These are phyloP conservation scores for Sebastes cheni DNA, from an alignment of 2,797 vertebrate genomes.

Conservation along the genomic window DNA sequence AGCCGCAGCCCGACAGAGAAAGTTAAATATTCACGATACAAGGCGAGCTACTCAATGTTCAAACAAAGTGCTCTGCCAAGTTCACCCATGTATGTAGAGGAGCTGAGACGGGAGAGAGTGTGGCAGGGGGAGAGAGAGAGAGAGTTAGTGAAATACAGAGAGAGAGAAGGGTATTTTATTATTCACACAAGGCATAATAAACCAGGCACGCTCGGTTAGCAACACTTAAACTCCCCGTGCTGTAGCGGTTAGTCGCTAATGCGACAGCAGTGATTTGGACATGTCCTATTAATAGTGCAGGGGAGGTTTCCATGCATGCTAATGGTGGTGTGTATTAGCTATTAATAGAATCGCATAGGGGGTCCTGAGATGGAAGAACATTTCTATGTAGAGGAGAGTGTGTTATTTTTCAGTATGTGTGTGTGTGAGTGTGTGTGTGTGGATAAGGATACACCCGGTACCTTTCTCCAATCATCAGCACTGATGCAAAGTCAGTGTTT, in stretches of 20 bases:
- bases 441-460: neutral
- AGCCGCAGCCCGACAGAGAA: slow-evolving; percentile 63
- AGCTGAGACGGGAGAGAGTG: slow-evolving; percentile 50
- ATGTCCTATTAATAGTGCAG: slow-evolving; percentile 83
- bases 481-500: slow-evolving; percentile 53
- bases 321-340: slow-evolving; percentile 74
- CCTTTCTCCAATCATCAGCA: slow-evolving; percentile 29
- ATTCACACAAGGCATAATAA: slow-evolving; percentile 87
- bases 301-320: slow-evolving; percentile 76
- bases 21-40: slow-evolving; percentile 83
- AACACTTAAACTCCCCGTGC: slow-evolving; percentile 81
- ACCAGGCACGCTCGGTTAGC: slow-evolving; percentile 81
- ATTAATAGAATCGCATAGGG: slow-evolving; percentile 76
- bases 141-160: slow-evolving; percentile 14
- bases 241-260: slow-evolving; percentile 80
- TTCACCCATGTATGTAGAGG: slow-evolving; percentile 76
- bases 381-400: slow-evolving; percentile 19
- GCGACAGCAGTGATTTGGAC: slow-evolving; percentile 82
- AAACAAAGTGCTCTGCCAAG: slow-evolving; percentile 82
- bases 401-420: neutral
- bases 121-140: slow-evolving; percentile 42
- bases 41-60: slow-evolving; percentile 78
- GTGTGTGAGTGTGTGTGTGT: slow-evolving; percentile 1
- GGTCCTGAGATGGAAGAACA: slow-evolving; percentile 46
- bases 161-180: slow-evolving; percentile 74